Conservation (phyloP, 2,797 vertebrate species). For the Enteromius mattozi region DNA sequence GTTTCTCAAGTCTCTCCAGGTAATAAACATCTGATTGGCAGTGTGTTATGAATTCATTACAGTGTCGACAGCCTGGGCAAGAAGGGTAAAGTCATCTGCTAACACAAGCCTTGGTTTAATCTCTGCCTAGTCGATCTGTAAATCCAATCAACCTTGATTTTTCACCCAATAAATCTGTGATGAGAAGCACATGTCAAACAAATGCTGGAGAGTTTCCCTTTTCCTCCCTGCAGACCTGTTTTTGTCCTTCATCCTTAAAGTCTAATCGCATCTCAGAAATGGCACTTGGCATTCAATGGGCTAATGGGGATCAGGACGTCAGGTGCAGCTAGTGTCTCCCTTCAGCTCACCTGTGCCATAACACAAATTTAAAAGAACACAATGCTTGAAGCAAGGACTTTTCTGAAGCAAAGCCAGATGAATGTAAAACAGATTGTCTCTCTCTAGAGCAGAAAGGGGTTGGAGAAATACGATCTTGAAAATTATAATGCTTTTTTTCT, state of each 20-base stretch:
- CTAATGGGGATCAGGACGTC: constrained; percentile 40
- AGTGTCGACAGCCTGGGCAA: constrained; percentile 53
- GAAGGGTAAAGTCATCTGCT: constrained; percentile 57
- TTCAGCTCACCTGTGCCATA: constrained; percentile 28
- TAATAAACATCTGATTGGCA: constrained; percentile 68
- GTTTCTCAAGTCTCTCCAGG: constrained; percentile 29
- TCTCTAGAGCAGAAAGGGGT: constrained; percentile 23
- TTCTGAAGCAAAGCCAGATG: background rate
- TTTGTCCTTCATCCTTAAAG: constrained; percentile 19
- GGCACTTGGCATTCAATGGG: constrained; percentile 37
- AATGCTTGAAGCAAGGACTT: constrained; percentile 18
- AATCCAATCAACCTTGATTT: constrained; percentile 58
- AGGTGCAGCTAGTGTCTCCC: constrained; percentile 10
- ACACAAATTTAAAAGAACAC: constrained; percentile 21
- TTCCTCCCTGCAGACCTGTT: background rate
- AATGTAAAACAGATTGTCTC: constrained; percentile 26
- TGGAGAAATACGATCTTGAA: background rate
- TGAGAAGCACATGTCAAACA: constrained; percentile 38
- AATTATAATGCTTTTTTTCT: background rate
- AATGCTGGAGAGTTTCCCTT: constrained; percentile 20
- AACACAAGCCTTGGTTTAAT: constrained; percentile 58
- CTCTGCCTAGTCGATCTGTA: constrained; percentile 54
- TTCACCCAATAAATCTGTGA: constrained; percentile 57
- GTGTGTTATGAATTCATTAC: constrained; percentile 69
- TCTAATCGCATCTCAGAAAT: constrained; percentile 26